A percentile compares a stretch with the other conserved stretches of the same genome.
Conservation (phyloP, 2,113 vertebrate genomes). For the Pachyramphus minor region DNA sequence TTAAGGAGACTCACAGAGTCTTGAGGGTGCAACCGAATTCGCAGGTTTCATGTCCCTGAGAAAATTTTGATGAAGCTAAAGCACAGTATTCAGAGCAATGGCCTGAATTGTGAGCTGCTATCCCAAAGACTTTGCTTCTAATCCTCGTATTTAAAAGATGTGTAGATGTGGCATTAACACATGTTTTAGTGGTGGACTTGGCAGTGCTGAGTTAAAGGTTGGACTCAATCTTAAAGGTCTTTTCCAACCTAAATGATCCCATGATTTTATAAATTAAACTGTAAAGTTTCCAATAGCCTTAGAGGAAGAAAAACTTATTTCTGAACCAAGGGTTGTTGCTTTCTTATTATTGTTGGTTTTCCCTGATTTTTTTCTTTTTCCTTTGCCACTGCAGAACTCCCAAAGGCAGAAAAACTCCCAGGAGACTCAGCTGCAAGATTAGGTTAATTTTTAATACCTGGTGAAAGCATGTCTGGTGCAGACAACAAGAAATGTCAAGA, state of each 20-base stretch:
- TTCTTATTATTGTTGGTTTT: background rate
- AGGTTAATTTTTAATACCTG: conserved; percentile 26
- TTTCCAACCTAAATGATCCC: background rate
- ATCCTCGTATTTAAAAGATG: background rate
- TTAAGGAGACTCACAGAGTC: background rate
- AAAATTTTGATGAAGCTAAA: background rate
- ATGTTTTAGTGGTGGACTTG: background rate
- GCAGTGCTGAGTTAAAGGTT: background rate
- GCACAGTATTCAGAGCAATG: background rate
- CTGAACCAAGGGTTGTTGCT: background rate
- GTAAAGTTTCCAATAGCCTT: background rate
- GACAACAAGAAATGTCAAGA: background rate
- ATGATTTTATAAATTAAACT: background rate
- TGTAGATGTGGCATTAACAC: background rate
- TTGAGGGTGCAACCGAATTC: background rate
- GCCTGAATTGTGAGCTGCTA: background rate
- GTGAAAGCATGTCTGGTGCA: background rate
- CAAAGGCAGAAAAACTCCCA: background rate
- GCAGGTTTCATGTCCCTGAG: background rate
- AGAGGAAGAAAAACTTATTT: background rate
- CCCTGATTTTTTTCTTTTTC: background rate
- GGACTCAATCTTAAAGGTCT: background rate
- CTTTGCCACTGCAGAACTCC: background rate
- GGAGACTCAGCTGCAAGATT: background rate
- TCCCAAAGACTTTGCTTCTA: background rate